phyloP scores from a whole-genome alignment of 2,113 vertebrate genomes.

The Corydoras maculifer region DNA sequence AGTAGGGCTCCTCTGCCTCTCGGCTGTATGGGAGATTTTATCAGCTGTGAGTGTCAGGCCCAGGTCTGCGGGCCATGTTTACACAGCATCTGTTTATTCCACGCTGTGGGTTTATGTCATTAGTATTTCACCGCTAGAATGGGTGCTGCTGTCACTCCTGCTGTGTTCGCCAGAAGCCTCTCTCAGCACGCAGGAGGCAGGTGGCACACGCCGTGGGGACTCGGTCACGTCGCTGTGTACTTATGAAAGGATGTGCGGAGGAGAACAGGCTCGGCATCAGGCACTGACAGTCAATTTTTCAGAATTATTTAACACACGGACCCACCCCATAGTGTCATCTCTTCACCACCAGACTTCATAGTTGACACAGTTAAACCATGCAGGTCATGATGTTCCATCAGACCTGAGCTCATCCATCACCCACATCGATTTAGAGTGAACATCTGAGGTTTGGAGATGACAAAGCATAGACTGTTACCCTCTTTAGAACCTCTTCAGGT shows the following conservation, averaged over 20 bases:
- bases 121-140: conserved; percentile 42
- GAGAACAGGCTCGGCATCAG: background rate
- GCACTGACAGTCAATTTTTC: too few relatives aligned
- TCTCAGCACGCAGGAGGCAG: conserved; percentile 17
- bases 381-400: too few relatives aligned
- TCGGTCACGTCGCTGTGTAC: conserved; percentile 13
- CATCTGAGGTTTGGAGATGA: too few relatives aligned
- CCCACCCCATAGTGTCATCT: too few relatives aligned
- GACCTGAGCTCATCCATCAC: too few relatives aligned
- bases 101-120: conserved; percentile 43
- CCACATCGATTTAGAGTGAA: too few relatives aligned
- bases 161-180: conserved; percentile 43
- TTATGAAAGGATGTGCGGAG: conserved; percentile 10
- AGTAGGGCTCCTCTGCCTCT: conserved; percentile 18
- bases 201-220: conserved; percentile 21
- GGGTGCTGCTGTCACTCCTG: conserved; percentile 43
- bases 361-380: too few relatives aligned
- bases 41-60: background rate
- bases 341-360: too few relatives aligned
- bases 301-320: too few relatives aligned
- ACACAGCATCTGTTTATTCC: conserved; percentile 43
- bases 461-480: too few relatives aligned
- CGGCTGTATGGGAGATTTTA: conserved; percentile 3
- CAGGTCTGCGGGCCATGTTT: conserved; percentile 28
- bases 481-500: too few relatives aligned